phyloP scores from a whole-genome alignment of 2,888 invertebrate genomes.

The Leucoma salicis region DNA sequence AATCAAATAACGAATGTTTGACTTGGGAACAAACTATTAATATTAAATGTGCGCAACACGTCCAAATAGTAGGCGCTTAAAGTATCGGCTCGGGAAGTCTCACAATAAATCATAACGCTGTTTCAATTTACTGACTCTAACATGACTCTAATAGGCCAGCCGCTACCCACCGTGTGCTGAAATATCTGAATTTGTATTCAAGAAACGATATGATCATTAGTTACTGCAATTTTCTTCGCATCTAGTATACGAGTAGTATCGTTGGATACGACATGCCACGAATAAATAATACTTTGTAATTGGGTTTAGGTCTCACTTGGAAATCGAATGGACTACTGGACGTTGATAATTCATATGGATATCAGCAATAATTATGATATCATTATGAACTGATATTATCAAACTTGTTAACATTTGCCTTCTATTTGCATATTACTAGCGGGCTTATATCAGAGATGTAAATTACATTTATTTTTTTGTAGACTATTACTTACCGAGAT shows the following conservation, averaged over 20 bases:
- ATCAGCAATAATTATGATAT: constrained; percentile 46
- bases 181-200: constrained; percentile 79
- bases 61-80: constrained; percentile 62
- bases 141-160: constrained; percentile 64
- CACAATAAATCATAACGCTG: constrained; percentile 75
- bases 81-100: constrained; percentile 69
- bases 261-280: constrained; percentile 52
- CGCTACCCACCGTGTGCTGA: constrained; percentile 59
- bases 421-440: constrained; percentile 45
- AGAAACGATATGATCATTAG: constrained; percentile 76
- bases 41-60: constrained; percentile 64
- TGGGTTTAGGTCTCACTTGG: constrained; percentile 59
- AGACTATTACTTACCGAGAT: constrained; percentile 35
- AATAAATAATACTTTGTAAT: constrained; percentile 71
- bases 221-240: constrained; percentile 77
- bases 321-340: constrained; percentile 50
- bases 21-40: too few species aligned
- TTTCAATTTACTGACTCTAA: constrained; percentile 75
- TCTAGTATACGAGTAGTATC: constrained; percentile 65
- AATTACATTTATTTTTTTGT: constrained; percentile 36
- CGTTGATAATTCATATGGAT: constrained; percentile 51
- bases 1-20: too few species aligned
- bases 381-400: constrained; percentile 44
- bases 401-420: constrained; percentile 41
- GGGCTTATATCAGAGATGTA: constrained; percentile 38